These are phyloP conservation scores for Sericinus montela DNA, from an alignment of 2,888 invertebrate genomes.

Conservation along the genomic window DNA sequence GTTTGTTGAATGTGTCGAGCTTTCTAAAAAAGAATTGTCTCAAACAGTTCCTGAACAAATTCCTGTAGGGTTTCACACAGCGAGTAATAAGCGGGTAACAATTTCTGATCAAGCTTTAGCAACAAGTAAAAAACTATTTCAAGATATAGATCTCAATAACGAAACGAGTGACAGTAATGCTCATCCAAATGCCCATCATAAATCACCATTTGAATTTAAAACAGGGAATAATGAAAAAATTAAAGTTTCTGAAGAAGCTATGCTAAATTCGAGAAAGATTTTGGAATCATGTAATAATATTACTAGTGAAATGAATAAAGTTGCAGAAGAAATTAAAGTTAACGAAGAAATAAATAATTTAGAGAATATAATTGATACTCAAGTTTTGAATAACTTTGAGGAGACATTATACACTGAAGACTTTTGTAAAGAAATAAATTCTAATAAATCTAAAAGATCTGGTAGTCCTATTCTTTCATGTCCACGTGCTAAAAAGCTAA, in stretches of 20 bases:
- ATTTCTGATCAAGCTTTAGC: slow-evolving; percentile 40
- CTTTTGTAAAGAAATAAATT: slow-evolving; percentile 37
- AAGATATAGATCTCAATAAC: slow-evolving; percentile 24
- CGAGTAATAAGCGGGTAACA: slow-evolving; percentile 40
- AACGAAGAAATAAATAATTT: slow-evolving; percentile 18
- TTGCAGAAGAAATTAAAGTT: slow-evolving; percentile 7
- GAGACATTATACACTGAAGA: slow-evolving; percentile 55
- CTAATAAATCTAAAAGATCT: slow-evolving; percentile 44
- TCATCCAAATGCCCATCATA: neutral
- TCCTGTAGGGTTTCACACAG: slow-evolving; percentile 37
- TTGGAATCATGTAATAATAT: slow-evolving; percentile 27
- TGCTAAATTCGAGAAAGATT: slow-evolving; percentile 40
- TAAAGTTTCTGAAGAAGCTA: slow-evolving; percentile 32
- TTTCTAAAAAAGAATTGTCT: neutral
- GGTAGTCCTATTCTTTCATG: slow-evolving; percentile 63
- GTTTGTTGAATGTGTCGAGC: neutral
- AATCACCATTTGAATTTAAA: slow-evolving; percentile 25
- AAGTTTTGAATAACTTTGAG: slow-evolving; percentile 59
- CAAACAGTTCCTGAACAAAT: slow-evolving; percentile 22
- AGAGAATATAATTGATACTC: slow-evolving; percentile 47
- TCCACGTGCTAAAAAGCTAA: slow-evolving; percentile 54
- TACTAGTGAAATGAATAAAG: neutral
- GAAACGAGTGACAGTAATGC: neutral
- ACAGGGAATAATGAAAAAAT: slow-evolving; percentile 34
- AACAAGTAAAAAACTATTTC: slow-evolving; percentile 43